Conservation (phyloP, 1,140 invertebrate genomes). For the Ceratosolen solmsi region DNA sequence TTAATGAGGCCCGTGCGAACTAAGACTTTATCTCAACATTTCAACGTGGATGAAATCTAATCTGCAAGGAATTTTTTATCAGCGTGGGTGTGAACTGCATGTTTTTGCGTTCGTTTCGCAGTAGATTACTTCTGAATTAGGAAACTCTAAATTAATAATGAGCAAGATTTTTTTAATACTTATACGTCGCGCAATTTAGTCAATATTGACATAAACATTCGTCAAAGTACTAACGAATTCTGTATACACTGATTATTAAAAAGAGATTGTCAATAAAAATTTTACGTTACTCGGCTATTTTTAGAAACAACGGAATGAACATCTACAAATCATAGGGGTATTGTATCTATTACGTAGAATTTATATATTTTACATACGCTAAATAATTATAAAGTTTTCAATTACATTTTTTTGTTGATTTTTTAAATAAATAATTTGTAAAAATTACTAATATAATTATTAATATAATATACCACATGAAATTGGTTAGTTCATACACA, state of each 20-base stretch:
- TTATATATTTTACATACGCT: not conserved
- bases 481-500: too few relatives aligned
- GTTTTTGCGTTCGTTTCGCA: not conserved
- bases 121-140: not conserved
- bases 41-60: not conserved
- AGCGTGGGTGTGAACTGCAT: not conserved
- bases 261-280: too few relatives aligned
- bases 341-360: constrained; percentile 22
- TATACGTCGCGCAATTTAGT: not conserved
- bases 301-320: not conserved
- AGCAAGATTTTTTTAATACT: not conserved
- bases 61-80: constrained; percentile 6
- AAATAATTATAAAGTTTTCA: constrained; percentile 17
- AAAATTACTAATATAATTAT: not conserved
- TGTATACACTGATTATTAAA: too few relatives aligned
- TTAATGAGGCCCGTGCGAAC: constrained; percentile 29
- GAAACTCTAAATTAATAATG: constrained; percentile 2
- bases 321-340: constrained; percentile 19
- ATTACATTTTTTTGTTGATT: too few relatives aligned
- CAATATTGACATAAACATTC: too few relatives aligned
- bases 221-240: too few relatives aligned
- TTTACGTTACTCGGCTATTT: not conserved
- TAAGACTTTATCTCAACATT: constrained; percentile 28
- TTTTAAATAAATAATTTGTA: not conserved
- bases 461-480: too few relatives aligned